Evolutionary conservation across 1,140 invertebrate genomes (phyloP).

Genomic region (Ostrea edulis): DNA sequence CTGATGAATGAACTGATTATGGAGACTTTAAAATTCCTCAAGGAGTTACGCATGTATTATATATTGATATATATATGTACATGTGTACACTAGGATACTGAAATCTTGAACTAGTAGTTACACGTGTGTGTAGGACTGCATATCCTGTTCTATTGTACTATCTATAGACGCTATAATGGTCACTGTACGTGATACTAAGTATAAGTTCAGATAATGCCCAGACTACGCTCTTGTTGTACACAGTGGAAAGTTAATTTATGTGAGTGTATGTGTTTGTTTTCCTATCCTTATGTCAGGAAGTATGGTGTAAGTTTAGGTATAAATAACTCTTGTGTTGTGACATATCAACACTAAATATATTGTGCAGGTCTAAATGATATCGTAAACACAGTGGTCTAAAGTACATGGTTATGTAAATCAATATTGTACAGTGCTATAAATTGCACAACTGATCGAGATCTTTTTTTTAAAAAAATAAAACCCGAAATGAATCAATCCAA

Average conservation of each 20-base stretch:
- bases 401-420: slow-evolving; percentile 33
- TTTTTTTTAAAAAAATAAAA: neutral
- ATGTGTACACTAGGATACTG: neutral
- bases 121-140: neutral
- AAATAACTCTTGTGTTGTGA: neutral
- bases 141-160: neutral
- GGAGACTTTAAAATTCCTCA: slow-evolving; percentile 23
- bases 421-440: slow-evolving; percentile 3
- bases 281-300: slow-evolving; percentile 4
- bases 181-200: neutral
- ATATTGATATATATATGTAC: neutral
- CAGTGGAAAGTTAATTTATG: slow-evolving; percentile 2
- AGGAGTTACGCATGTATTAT: neutral
- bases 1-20: slow-evolving; percentile 8
- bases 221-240: neutral
- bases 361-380: neutral
- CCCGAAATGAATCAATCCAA: neutral
- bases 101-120: neutral
- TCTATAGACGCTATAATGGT: neutral
- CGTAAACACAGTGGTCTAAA: neutral
- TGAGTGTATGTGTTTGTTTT: neutral
- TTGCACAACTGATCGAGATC: slow-evolving; percentile 20
- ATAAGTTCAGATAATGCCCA: neutral
- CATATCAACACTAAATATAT: neutral
- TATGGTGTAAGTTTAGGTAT: neutral